Conservation (phyloP, 2,888 invertebrate genomes). For the Epiblema foenella region DNA sequence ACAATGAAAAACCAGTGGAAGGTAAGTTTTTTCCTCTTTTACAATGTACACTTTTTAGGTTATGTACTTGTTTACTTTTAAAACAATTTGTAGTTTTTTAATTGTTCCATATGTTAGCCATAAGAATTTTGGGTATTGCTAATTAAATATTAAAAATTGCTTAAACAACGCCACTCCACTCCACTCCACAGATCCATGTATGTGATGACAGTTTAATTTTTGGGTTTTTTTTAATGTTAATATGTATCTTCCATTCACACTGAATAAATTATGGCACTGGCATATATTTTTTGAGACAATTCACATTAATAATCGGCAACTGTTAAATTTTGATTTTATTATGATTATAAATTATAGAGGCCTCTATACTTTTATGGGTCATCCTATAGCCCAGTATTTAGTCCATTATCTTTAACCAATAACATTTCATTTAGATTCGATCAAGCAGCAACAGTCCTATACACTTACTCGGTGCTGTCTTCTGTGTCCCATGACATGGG, state of each 20-base stretch:
- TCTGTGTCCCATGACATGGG: too few species aligned
- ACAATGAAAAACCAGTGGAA: conserved; percentile 78
- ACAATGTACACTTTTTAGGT: conserved; percentile 14
- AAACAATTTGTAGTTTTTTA: not conserved
- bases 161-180: not conserved
- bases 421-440: too few species aligned
- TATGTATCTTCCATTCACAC: not conserved
- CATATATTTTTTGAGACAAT: too few species aligned
- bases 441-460: too few species aligned
- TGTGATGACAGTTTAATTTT: not conserved
- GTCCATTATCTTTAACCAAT: too few species aligned
- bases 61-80: conserved; percentile 29
- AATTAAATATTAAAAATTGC: not conserved
- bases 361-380: too few species aligned
- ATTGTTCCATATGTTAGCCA: conserved; percentile 1
- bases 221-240: not conserved
- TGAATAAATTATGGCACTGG: not conserved
- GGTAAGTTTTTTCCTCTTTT: conserved; percentile 63
- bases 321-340: too few species aligned
- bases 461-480: too few species aligned
- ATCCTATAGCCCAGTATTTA: too few species aligned
- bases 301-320: too few species aligned
- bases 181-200: too few species aligned
- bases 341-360: too few species aligned
- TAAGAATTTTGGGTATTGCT: not conserved